Base-by-base conservation (phyloP, 2,113 vertebrate genomes). In the Rattus rattus region DNA sequence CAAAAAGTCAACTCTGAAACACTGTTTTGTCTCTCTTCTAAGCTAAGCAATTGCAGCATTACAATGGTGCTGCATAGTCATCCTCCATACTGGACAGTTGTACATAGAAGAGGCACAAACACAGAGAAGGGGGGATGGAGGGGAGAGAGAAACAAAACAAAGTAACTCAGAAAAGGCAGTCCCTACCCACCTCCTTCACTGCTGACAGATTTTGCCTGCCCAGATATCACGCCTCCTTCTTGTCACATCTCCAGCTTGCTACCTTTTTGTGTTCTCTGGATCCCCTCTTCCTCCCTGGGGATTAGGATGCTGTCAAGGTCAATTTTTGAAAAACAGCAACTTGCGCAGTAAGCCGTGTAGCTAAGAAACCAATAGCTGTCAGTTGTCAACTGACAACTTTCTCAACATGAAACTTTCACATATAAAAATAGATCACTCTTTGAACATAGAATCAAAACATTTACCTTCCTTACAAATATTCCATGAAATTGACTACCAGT, bases 341-440 rank as follows among this genome's bases (percentile, higher is more conserved):
- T 73, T 77, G n/a, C 54, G 89, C 24, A 69, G 63, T 54, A 90
- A 96, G 39, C 17, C n/a, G 47, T 39, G 33, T 47, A 56, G 69
- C 89, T 96, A 90, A 83, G 20, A 95, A 88, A 86, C 11, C 56
- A 92, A 63, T 80, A 89, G 72, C 54, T 89, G 39, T 95, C 91
- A 87, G 19, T 13, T 56, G 80, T 88, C 70, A 95, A 63, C 43
- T 92, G 86, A 96, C 81, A 94, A 80, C 80, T 94, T 85, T 92
- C 63, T 96, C 91, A 92, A 76, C n/a, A 52, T 80, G 36, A 94
- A 90, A 79, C 16, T 81, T 96, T 80, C 88, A 52, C 80, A 59
- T 54, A 85, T 91, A 92, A 92, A 95, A 94, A 95, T 33, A 94
- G 63, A 95, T 63, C 33, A 61, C 80, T 56, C 47, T 93, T 91